Evolutionary conservation across 2,797 vertebrate genomes (phyloP).

Genomic region (Anolis apletophallus): DNA sequence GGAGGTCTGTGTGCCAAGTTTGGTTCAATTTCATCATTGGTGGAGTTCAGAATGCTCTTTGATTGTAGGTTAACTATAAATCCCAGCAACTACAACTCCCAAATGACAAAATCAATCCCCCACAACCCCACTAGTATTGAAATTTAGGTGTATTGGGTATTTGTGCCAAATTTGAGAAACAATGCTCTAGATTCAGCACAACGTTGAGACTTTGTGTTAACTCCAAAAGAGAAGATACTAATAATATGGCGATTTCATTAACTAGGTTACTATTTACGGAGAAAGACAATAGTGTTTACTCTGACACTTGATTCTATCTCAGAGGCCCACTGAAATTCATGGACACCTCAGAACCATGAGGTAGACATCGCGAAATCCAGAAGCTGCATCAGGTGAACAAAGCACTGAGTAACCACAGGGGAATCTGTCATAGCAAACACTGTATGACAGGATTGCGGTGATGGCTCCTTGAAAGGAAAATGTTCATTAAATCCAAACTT

Average conservation of each 20-base stretch:
- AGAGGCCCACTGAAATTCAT: neutral
- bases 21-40: no score
- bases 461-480: neutral
- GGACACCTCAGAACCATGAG: neutral
- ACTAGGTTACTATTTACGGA: neutral
- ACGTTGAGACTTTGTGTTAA: neutral
- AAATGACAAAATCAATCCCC: no score
- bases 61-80: no score
- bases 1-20: no score
- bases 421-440: neutral
- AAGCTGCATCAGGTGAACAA: neutral
- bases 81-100: no score
- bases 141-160: no score
- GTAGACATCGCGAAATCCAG: neutral
- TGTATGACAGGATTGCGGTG: neutral
- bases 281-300: neutral
- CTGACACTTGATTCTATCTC: neutral
- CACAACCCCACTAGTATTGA: no score
- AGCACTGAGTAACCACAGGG: neutral
- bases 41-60: no score
- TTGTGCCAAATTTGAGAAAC: no score
- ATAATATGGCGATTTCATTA: neutral
- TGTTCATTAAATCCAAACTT: no score
- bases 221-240: neutral
- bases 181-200: neutral